Evolutionary conservation across 2,113 vertebrate species (phyloP).

Genomic region (Montifringilla adamsi): DNA sequence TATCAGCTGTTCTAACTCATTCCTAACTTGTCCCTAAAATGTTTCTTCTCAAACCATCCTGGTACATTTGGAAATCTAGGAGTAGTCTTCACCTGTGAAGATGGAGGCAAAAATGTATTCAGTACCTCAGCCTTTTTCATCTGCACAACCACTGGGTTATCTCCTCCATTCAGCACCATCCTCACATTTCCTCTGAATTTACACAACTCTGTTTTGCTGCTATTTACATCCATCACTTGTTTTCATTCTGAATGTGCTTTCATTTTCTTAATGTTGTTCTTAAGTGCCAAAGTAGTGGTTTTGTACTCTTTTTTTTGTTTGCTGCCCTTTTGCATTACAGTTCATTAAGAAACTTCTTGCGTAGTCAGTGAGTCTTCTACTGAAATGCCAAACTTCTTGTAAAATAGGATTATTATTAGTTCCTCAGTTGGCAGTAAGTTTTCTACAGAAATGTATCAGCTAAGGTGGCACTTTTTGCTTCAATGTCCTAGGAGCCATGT

Average conservation of each 20-base stretch:
- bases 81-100: not conserved
- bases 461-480: not conserved
- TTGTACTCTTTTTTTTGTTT: not conserved
- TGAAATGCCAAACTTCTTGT: not conserved
- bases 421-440: not conserved
- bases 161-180: not conserved
- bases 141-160: not conserved
- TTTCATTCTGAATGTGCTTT: not conserved
- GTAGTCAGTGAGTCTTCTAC: not conserved
- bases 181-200: not conserved
- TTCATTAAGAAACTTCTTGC: not conserved
- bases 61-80: not conserved
- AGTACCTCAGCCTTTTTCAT: not conserved
- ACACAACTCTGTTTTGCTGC: not conserved
- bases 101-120: not conserved
- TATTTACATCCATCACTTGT: not conserved
- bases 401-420: not conserved
- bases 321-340: not conserved
- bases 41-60: not conserved
- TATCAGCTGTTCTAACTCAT: not conserved
- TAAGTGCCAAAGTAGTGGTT: not conserved
- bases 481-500: fast-evolving
- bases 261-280: not conserved
- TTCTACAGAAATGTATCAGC: not conserved
- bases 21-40: not conserved